phyloP scores from a whole-genome alignment of 2,113 vertebrate genomes.

The Dunckerocampus dactyliophorus region DNA sequence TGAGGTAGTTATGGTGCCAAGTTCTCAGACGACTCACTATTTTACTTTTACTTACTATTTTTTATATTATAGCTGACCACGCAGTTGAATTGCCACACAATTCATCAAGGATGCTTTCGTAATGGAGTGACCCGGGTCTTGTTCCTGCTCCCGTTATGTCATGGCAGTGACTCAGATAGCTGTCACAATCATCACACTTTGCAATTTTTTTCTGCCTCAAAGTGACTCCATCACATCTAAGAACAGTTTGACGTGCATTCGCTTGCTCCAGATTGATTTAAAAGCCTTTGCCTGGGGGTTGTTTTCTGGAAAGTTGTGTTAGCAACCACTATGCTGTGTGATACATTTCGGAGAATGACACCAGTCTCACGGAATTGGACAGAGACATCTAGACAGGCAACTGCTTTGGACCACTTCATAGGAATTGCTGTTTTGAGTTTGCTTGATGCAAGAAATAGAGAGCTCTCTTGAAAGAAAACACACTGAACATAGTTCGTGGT shows the following conservation, averaged over 20 bases:
- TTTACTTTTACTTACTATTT: too few relatives aligned
- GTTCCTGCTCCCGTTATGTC: neutral
- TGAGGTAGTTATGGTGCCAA: too few relatives aligned
- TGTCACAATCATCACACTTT: neutral
- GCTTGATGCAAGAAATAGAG: too few relatives aligned
- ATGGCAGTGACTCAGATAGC: neutral
- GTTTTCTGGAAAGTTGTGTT: slow-evolving; percentile 7
- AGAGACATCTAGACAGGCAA: neutral
- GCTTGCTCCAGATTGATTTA: neutral
- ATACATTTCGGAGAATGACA: slow-evolving; percentile 4
- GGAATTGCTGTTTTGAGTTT: neutral
- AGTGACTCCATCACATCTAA: slow-evolving; percentile 1
- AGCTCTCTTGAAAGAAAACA: neutral
- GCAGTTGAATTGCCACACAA: neutral
- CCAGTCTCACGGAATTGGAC: neutral
- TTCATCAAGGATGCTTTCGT: neutral
- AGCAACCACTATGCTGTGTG: neutral
- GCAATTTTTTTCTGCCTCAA: neutral
- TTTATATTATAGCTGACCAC: too few relatives aligned
- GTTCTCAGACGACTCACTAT: too few relatives aligned
- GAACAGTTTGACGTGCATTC: neutral
- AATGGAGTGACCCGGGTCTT: neutral
- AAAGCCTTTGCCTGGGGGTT: neutral
- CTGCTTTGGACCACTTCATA: neutral
- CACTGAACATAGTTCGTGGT: neutral